A percentile compares a stretch with the other conserved stretches of the same genome.
phyloP scores from a whole-genome alignment of 2,888 invertebrate genomes.

The Nemoura dubitans region DNA sequence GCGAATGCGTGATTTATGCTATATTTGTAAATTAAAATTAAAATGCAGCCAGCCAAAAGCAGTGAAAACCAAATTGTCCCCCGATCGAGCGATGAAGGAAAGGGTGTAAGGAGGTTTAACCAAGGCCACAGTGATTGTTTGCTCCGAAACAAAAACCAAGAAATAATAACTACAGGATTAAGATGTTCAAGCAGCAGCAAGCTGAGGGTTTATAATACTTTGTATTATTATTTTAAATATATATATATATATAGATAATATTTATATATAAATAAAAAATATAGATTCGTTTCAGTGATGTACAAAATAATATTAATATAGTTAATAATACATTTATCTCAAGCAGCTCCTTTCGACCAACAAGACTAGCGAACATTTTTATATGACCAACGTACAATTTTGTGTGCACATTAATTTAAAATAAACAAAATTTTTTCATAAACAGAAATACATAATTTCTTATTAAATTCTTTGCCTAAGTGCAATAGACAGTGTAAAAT shows the following conservation, averaged over 20 bases:
- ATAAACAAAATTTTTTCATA: not conserved
- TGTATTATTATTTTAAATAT: not conserved
- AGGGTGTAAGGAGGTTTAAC: not conserved
- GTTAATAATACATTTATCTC: constrained; percentile 10
- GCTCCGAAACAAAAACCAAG: not conserved
- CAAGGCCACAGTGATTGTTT: not conserved
- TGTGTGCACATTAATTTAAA: not conserved
- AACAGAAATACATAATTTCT: not conserved
- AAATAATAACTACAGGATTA: constrained; percentile 26
- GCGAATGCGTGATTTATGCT: no score
- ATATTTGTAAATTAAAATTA: not conserved
- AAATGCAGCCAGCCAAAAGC: not conserved
- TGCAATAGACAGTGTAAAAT: not conserved
- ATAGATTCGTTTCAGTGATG: not conserved
- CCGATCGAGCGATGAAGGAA: not conserved
- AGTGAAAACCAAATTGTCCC: not conserved
- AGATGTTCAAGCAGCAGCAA: constrained; percentile 9
- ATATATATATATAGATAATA: not conserved
- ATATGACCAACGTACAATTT: constrained; percentile 13
- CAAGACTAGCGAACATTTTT: not conserved
- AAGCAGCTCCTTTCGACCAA: not conserved
- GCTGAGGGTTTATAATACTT: not conserved
- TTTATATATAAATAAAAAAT: constrained; percentile 1
- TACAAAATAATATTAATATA: constrained; percentile 25
- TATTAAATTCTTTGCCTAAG: no score